phyloP scores from a whole-genome alignment of 2,888 invertebrate genomes.

The Ophioninae sp. region DNA sequence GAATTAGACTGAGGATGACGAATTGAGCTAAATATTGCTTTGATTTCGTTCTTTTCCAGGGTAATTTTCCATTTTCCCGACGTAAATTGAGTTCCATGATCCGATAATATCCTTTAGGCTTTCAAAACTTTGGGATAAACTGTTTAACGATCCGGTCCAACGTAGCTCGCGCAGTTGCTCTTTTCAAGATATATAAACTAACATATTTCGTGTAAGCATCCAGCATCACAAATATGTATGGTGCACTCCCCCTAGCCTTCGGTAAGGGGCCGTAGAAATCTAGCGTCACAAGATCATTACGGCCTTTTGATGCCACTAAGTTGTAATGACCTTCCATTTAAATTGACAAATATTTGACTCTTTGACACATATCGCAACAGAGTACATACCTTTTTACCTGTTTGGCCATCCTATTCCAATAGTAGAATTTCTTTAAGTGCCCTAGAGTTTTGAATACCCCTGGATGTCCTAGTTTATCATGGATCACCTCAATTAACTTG shows the following conservation, averaged over 20 bases:
- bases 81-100: conserved; percentile 63
- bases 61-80: background rate
- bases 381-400: conserved; percentile 52
- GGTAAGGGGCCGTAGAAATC: background rate
- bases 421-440: background rate
- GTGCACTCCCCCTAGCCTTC: background rate
- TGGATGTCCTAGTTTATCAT: conserved; percentile 48
- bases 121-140: conserved; percentile 26
- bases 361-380: background rate
- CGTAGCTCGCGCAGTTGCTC: conserved; percentile 54
- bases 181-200: conserved; percentile 64
- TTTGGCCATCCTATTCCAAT: background rate
- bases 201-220: conserved; percentile 65
- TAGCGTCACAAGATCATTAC: background rate
- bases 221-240: background rate
- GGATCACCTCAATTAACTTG: conserved; percentile 11
- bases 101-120: conserved; percentile 52
- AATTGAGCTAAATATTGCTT: background rate
- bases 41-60: background rate
- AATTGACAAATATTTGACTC: background rate
- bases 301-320: background rate
- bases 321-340: conserved; percentile 41
- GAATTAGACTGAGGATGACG: conserved; percentile 18
- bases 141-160: conserved; percentile 23
- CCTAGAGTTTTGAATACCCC: conserved; percentile 31